These are phyloP conservation scores for Coreoperca whiteheadi DNA, from an alignment of 2,113 vertebrate genomes.

Conservation along the genomic window DNA sequence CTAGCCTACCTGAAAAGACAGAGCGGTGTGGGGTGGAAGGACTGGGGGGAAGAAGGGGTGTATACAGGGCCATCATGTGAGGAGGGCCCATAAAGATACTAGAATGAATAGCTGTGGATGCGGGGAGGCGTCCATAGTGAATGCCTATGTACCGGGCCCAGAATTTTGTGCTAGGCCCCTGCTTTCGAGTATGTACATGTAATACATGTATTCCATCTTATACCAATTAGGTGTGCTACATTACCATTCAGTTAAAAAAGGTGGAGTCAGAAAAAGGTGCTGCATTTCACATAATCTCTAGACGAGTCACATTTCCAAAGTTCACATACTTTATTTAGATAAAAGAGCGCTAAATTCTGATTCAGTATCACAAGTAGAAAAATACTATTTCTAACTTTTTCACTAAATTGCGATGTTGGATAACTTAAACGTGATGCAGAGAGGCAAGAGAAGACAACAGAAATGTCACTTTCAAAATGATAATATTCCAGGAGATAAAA, in stretches of 20 bases:
- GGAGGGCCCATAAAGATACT: too few relatives aligned
- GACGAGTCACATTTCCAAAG: conserved; percentile 3
- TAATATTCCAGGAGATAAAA: background rate
- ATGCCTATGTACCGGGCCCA: too few relatives aligned
- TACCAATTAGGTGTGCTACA: background rate
- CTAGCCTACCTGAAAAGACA: background rate
- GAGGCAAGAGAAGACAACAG: background rate
- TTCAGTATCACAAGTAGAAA: conserved; percentile 37
- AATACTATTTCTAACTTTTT: conserved; percentile 24
- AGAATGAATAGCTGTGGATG: too few relatives aligned
- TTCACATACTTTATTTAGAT: conserved; percentile 50
- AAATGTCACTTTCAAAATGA: conserved; percentile 24
- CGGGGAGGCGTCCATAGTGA: too few relatives aligned
- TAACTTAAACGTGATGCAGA: conserved; percentile 1
- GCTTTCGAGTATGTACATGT: too few relatives aligned
- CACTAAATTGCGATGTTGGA: background rate
- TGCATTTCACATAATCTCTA: background rate
- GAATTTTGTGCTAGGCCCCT: too few relatives aligned
- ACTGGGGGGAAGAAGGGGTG: too few relatives aligned
- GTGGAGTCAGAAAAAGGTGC: background rate
- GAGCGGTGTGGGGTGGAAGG: background rate
- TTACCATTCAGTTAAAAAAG: background rate
- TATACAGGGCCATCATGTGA: too few relatives aligned
- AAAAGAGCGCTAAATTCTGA: background rate
- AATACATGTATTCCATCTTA: background rate